Evolutionary conservation across 2,797 vertebrate species (phyloP).

Genomic region (Dallia pectoralis): DNA sequence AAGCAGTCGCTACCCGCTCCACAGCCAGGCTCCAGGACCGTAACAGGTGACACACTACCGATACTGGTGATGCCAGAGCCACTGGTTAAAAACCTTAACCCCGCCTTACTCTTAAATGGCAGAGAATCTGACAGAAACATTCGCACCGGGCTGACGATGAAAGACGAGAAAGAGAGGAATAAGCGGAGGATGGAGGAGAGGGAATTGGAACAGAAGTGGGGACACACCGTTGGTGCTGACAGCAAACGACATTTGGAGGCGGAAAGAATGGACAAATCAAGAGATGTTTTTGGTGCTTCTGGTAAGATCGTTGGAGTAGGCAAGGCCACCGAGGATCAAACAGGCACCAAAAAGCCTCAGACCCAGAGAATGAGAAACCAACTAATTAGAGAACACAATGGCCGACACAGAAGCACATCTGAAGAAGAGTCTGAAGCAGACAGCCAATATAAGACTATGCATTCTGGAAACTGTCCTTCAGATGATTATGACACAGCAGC

Average conservation of each 20-base stretch:
- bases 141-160: background rate
- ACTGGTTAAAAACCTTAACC: background rate
- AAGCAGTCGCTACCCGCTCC: constrained; percentile 42
- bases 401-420: background rate
- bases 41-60: constrained; percentile 26
- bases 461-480: constrained; percentile 28
- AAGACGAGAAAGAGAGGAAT: constrained; percentile 1
- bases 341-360: background rate
- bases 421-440: constrained; percentile 15
- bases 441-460: constrained; percentile 35
- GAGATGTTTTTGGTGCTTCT: background rate
- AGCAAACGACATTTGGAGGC: background rate
- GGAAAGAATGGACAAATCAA: background rate
- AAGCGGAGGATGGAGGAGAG: background rate
- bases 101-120: constrained; percentile 14
- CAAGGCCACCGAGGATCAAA: constrained; percentile 7
- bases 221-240: background rate
- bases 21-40: background rate
- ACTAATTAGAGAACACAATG: constrained; percentile 9
- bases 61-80: constrained; percentile 41
- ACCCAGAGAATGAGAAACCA: background rate
- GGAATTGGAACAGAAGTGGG: background rate
- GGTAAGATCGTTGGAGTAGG: background rate
- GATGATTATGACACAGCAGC: constrained; percentile 27
- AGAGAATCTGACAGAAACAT: background rate